phyloP scores from a whole-genome alignment of 1,140 invertebrate genomes.

The Platorchestia sp. region DNA sequence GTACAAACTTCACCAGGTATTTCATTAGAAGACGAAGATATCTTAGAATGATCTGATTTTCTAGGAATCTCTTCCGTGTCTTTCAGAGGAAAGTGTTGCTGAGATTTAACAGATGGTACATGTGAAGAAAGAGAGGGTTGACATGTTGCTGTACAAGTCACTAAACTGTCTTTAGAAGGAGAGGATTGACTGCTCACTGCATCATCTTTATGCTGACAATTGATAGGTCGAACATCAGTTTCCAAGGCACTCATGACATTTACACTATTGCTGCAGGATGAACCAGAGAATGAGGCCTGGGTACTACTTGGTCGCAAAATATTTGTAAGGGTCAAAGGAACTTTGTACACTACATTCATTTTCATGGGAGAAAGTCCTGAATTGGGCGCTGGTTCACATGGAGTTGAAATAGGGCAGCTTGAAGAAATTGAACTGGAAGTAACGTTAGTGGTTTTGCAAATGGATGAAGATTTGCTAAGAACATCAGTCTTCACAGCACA shows the following conservation, averaged over 20 bases:
- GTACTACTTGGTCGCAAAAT: not conserved
- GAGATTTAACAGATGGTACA: not conserved
- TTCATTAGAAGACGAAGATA: not conserved
- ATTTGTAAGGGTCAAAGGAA: not conserved
- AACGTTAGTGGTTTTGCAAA: not conserved
- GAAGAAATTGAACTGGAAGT: not conserved
- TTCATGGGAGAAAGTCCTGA: not conserved
- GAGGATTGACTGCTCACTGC: not conserved
- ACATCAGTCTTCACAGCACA: not conserved
- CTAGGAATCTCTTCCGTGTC: not conserved
- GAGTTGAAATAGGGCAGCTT: not conserved
- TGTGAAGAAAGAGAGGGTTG: not conserved
- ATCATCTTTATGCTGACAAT: not conserved
- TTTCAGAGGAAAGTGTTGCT: not conserved
- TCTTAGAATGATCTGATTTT: not conserved
- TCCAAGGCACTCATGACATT: not conserved
- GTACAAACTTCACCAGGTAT: not conserved
- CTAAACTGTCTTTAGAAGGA: not conserved
- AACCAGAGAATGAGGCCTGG: not conserved
- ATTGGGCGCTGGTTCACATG: not conserved
- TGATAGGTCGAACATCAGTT: not conserved
- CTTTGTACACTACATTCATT: not conserved
- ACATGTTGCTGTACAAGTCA: no score
- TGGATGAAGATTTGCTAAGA: not conserved
- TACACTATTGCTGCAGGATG: not conserved